Conservation (phyloP, 2,797 vertebrate genomes). For the Phalanger gymnotis region DNA sequence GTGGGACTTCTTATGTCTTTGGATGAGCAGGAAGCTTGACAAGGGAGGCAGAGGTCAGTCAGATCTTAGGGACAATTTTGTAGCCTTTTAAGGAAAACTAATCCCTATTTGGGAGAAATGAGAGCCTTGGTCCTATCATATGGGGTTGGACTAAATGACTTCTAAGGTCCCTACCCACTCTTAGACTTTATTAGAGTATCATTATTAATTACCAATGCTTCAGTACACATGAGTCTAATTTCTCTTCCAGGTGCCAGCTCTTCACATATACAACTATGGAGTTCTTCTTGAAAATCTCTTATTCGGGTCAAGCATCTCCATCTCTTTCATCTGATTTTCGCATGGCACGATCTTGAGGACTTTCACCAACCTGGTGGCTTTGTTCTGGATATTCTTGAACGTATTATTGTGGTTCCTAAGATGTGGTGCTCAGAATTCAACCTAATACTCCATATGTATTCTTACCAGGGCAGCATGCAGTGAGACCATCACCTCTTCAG, state of each 20-base stretch:
- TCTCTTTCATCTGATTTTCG: not conserved
- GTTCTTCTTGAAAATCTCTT: not conserved
- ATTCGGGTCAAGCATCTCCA: not conserved
- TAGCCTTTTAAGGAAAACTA: not conserved
- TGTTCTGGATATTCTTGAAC: not conserved
- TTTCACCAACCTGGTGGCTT: not conserved
- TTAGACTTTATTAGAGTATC: not conserved
- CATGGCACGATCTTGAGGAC: not conserved
- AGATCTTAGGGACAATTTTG: not conserved
- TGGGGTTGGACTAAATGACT: not conserved
- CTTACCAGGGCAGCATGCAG: not conserved
- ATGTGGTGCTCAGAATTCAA: not conserved
- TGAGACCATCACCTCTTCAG: not conserved
- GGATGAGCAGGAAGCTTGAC: not conserved
- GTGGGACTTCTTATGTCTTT: no score
- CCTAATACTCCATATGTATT: no score
- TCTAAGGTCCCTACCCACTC: not conserved
- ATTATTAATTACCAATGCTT: not conserved
- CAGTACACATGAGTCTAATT: not conserved
- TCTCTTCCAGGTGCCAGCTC: no score
- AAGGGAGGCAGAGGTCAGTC: not conserved
- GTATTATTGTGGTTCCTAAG: not conserved
- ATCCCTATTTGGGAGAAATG: not conserved
- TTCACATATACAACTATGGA: not conserved
- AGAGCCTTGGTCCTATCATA: not conserved